phyloP scores from a whole-genome alignment of 2,797 vertebrate species.

The Vultur gryphus region DNA sequence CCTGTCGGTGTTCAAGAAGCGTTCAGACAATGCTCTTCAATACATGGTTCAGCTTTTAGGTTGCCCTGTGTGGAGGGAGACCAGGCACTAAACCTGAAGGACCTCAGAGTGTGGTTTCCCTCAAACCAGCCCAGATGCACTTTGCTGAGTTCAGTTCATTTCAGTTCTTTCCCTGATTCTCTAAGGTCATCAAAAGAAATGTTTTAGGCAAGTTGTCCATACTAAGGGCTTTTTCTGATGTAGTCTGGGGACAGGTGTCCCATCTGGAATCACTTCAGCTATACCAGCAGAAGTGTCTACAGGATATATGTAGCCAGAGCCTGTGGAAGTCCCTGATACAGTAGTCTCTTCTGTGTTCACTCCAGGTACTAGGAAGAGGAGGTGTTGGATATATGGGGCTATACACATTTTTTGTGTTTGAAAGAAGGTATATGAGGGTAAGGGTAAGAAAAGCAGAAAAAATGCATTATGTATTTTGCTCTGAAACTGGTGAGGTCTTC shows the following conservation, averaged over 20 bases:
- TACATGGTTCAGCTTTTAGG: neutral
- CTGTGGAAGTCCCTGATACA: neutral
- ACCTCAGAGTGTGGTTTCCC: neutral
- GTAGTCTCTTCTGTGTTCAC: neutral
- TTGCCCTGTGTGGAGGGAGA: neutral
- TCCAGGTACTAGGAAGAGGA: neutral
- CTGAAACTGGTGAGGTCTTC: neutral
- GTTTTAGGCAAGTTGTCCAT: neutral
- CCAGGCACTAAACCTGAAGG: neutral
- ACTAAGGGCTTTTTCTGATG: neutral
- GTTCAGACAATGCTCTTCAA: neutral
- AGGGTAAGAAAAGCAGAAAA: neutral
- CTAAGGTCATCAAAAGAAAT: neutral
- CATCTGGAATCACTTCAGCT: neutral
- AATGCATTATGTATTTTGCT: neutral
- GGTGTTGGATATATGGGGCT: neutral
- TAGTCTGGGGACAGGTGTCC: neutral
- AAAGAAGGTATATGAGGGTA: neutral
- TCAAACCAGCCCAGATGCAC: neutral
- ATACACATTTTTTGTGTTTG: neutral
- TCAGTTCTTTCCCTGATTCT: neutral
- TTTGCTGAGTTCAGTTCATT: neutral
- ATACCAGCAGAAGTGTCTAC: neutral
- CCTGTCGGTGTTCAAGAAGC: rapidly evolving
- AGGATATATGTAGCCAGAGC: neutral